Conservation (phyloP, 2,113 vertebrate genomes). For the Urocolius indicus region DNA sequence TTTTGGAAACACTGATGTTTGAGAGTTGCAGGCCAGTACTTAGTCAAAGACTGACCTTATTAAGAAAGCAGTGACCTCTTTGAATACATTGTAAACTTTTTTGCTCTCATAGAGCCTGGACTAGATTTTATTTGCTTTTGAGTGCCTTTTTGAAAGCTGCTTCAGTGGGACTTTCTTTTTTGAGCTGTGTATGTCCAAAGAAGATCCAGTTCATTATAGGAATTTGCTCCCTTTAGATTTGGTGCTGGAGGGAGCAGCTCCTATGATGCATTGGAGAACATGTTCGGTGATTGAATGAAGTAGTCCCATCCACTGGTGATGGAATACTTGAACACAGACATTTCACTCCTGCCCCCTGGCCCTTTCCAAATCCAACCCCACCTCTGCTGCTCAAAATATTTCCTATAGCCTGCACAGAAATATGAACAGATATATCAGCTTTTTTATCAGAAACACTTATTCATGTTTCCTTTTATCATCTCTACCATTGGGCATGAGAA, state of each 20-base stretch:
- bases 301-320: constrained; percentile 74
- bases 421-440: constrained; percentile 76
- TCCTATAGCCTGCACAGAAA: constrained; percentile 84
- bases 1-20: constrained; percentile 83
- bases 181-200: constrained; percentile 81
- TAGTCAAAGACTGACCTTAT: constrained; percentile 85
- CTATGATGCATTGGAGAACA: constrained; percentile 72
- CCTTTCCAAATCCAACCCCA: constrained; percentile 39
- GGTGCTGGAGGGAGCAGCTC: constrained; percentile 66
- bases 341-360: constrained; percentile 27
- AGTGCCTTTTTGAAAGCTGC: constrained; percentile 98
- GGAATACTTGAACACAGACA: constrained; percentile 78
- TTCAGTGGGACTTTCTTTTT: constrained; percentile 85
- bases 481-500: constrained; percentile 75
- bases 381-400: constrained; percentile 84
- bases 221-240: constrained; percentile 46
- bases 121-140: constrained; percentile 92
- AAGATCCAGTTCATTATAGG: constrained; percentile 71
- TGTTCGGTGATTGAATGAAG: constrained; percentile 76
- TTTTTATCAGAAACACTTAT: constrained; percentile 74
- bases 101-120: constrained; percentile 93
- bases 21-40: constrained; percentile 87
- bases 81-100: constrained; percentile 84
- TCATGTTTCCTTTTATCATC: constrained; percentile 80
- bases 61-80: constrained; percentile 87